Evolutionary conservation across 2,113 vertebrate genomes (phyloP), one percentile per base, ranked within the genome.

Genomic region (Aegypius monachus): DNA sequence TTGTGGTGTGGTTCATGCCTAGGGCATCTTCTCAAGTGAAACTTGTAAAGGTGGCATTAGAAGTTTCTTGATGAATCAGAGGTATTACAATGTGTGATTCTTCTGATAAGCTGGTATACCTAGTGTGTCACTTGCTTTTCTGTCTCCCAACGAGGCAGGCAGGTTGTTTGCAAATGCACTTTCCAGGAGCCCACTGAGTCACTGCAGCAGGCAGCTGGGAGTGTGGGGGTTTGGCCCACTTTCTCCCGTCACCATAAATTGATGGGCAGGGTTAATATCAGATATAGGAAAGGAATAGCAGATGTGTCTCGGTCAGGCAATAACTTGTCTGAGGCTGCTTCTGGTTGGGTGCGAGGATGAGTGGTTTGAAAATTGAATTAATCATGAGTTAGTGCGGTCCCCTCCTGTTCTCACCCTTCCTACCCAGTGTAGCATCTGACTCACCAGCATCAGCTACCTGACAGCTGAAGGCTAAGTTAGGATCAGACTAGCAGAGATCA

Each of bases 291-390:
- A 67, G 75, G 38, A 74, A 81, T 70, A 67, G 50, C 56, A 91
- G 95, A 84, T 61, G 66, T 95, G 95, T 79, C 91, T 73, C 6
- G 0, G 52, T 94, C 95, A 93, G 59, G 95, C 82, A 89, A 29
- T 74, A 73, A 94, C 95, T 95, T 96, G 96, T 88, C 81, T 81
- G 77, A 92, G 27, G 36, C 68, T 91, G 93, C 45, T 86, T 83
- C 72, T 96, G 50, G 22, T 78, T 93, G 40, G 13, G 53, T 85
- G 53, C 21, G 43, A 68, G 53, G 71, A 88, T 78, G 67, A 72
- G 61, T 88, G 55, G 84, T 74, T 96, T 83, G 70, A 83, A 94
- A 92, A 86, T 63, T 0, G 0, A 71, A 80, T 81, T 88, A 95
- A 72, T 90, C 53, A 80, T 87, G 80, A 63, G 42, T 78, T 94